Conservation (phyloP, 2,113 vertebrate species). For the Calypte anna region DNA sequence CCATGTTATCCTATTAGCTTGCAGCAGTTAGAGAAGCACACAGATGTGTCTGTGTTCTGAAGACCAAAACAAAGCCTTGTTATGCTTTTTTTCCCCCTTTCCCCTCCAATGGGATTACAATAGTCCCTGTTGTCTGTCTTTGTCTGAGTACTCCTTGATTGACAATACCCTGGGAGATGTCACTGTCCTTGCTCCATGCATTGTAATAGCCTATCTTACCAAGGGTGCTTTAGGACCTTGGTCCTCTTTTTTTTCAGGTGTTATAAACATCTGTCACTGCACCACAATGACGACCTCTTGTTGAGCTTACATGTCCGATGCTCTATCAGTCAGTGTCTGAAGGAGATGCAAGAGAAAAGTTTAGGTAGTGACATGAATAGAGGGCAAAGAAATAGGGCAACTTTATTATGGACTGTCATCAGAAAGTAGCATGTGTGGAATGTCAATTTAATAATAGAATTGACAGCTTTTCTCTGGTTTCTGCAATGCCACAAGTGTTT, state of each 20-base stretch:
- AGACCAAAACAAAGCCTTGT: slow-evolving; percentile 75
- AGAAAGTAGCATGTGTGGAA: slow-evolving; percentile 88
- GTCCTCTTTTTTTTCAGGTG: slow-evolving; percentile 60
- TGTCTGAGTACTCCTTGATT: slow-evolving; percentile 79
- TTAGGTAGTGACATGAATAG: slow-evolving; percentile 64
- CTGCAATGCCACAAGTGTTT: slow-evolving; percentile 87
- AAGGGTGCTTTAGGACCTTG: slow-evolving; percentile 32
- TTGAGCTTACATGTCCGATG: slow-evolving; percentile 52
- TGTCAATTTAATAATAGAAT: slow-evolving; percentile 93
- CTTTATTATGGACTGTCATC: slow-evolving; percentile 79
- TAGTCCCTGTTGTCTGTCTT: slow-evolving; percentile 72
- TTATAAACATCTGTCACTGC: slow-evolving; percentile 71
- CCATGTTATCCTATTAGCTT: slow-evolving; percentile 73
- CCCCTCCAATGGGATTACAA: slow-evolving; percentile 77
- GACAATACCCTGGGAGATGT: slow-evolving; percentile 87
- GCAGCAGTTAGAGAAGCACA: slow-evolving; percentile 71
- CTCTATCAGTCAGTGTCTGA: slow-evolving; percentile 72
- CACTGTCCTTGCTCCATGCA: slow-evolving; percentile 76
- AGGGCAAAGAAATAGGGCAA: slow-evolving; percentile 61
- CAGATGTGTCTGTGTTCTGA: slow-evolving; percentile 66
- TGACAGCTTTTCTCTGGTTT: slow-evolving; percentile 86
- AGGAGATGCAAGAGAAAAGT: slow-evolving; percentile 62
- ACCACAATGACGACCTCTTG: slow-evolving; percentile 67
- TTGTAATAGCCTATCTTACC: slow-evolving; percentile 52
- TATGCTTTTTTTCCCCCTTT: slow-evolving; percentile 55